Conservation (phyloP, 2,797 vertebrate species). For the Varecia variegata region DNA sequence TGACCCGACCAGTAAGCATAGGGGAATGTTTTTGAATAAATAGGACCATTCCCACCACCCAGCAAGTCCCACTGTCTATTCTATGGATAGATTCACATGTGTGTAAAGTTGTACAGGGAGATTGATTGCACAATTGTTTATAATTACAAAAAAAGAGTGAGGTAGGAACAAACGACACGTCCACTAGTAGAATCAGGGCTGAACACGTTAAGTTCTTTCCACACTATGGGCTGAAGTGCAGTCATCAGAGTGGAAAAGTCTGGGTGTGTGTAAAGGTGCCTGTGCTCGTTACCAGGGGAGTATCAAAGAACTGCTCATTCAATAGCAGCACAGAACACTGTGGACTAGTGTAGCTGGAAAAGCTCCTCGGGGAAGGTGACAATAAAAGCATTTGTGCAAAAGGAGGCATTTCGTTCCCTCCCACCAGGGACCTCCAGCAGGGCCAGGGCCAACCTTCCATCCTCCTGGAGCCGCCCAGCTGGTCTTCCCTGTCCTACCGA, state of each 20-base stretch:
- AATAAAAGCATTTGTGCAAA: background rate
- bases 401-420: background rate
- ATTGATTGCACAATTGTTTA: background rate
- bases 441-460: background rate
- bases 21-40: background rate
- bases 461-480: background rate
- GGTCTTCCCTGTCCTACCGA: background rate
- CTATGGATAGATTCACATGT: background rate
- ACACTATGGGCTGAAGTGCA: no score
- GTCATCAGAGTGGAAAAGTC: background rate
- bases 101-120: background rate
- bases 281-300: no score
- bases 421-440: background rate
- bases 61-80: background rate
- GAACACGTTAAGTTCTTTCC: background rate
- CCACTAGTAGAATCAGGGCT: background rate
- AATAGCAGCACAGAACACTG: background rate
- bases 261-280: background rate
- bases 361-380: background rate
- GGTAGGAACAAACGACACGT: background rate
- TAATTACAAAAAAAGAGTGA: background rate
- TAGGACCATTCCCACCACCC: background rate
- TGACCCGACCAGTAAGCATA: background rate
- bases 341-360: background rate
- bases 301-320: background rate